These are phyloP conservation scores for Chionoecetes opilio DNA, from an alignment of 1,140 invertebrate species.

Conservation along the genomic window DNA sequence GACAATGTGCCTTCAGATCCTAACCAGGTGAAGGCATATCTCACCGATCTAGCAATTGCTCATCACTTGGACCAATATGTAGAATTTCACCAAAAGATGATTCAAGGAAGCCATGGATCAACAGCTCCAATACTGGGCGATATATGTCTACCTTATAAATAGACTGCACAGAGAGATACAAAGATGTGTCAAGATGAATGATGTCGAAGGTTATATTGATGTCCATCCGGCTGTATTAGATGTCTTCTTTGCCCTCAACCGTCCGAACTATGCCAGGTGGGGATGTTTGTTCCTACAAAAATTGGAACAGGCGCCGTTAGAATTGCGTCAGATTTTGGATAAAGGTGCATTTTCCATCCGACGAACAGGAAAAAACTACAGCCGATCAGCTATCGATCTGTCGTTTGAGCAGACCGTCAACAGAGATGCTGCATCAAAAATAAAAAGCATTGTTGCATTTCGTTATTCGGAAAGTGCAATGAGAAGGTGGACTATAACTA, in stretches of 20 bases:
- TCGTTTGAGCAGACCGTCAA: constrained; percentile 44
- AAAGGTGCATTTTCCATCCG: constrained; percentile 37
- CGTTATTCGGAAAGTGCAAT: constrained; percentile 14
- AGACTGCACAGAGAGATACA: no score
- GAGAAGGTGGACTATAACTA: not conserved
- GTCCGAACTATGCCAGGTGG: constrained; percentile 52
- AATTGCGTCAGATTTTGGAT: constrained; percentile 11
- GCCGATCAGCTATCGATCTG: not conserved
- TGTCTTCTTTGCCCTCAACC: constrained; percentile 40
- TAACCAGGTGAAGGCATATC: no score
- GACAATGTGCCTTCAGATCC: no score
- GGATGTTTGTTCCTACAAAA: constrained; percentile 12
- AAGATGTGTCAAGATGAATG: no score
- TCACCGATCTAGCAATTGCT: no score
- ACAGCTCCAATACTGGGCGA: no score
- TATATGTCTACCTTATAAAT: no score
- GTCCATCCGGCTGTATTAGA: no score
- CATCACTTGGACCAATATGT: no score
- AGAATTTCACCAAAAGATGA: no score
- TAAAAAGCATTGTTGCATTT: constrained; percentile 62
- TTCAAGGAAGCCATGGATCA: no score
- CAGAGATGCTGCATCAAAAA: not conserved
- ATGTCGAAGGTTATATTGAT: no score
- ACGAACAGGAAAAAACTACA: not conserved
- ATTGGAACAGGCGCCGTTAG: not conserved